Evolutionary conservation across 2,113 vertebrate species (phyloP), one percentile per base, ranked within the genome.

Genomic region (Osmerus mordax): DNA sequence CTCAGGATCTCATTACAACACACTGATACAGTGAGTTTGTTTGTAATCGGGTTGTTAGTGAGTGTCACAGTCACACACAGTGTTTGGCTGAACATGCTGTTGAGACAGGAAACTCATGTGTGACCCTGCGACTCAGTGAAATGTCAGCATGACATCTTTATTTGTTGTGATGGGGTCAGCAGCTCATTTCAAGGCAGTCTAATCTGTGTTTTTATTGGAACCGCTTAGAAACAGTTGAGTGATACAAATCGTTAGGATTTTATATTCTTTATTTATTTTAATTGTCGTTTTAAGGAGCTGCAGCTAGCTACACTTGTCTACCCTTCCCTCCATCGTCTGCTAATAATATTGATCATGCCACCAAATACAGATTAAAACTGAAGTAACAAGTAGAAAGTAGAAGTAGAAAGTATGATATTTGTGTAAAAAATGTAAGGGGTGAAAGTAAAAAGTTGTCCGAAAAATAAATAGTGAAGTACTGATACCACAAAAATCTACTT

Each of bases 1-100:
- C 79, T 83, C 71, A 82, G 80, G 75, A 86, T 83, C 77, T 82
- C 83, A 86, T 89, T 85, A 87, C 69, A 65, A 70, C 83, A 63
- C 64, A 56, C 66, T 76, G 70, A 61, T 69, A 77, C 75, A 69
- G 78, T 86, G 65, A 81, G 85, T 83, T 79, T 78, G 68, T 81
- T 76, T 80, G 65, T 77, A 78, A 85, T 83, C 74, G 29, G 72
- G 69, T 80, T 81, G 76, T 87, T 85, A 79, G 69, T 77, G 80
- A 82, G 68, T 80, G 61, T 62, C 74, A 47, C 41, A 47, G 41
- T 77, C 71, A 62, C 70, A 62, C 70, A 77, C 70, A 72, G 69
- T 18, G 62, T 86, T 69, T 51, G 67, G 64, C 70, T 25, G 79
- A 77, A 67, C 65, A 67, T 41, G 74, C 53, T 52, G 51, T 67